Evolutionary conservation across 2,888 invertebrate species (phyloP).

Genomic region (Diaphora mendica): DNA sequence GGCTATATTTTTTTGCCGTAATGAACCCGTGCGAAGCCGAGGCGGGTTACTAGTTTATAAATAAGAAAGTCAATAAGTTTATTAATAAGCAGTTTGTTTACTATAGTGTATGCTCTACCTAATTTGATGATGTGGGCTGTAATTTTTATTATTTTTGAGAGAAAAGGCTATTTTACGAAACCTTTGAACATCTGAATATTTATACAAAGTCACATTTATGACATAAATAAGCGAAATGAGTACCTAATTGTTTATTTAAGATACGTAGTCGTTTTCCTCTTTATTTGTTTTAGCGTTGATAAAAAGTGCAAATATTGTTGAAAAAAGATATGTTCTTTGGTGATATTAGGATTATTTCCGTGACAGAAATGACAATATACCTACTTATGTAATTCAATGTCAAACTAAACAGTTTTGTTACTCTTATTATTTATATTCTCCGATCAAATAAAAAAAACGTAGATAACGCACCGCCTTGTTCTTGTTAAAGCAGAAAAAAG

Average conservation of each 20-base stretch:
- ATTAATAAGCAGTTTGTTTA: too few relatives aligned
- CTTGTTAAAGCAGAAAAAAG: too few relatives aligned
- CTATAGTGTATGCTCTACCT: too few relatives aligned
- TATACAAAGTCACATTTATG: not conserved
- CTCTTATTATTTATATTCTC: not conserved
- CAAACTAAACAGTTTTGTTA: not conserved
- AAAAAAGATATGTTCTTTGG: not conserved
- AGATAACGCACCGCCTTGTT: too few relatives aligned
- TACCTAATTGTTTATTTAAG: not conserved
- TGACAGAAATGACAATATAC: not conserved
- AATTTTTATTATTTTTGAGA: not conserved
- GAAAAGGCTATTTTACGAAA: not conserved
- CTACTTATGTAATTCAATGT: not conserved
- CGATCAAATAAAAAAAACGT: too few relatives aligned
- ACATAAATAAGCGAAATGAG: not conserved
- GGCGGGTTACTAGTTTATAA: too few relatives aligned
- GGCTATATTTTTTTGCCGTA: too few relatives aligned
- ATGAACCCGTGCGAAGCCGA: too few relatives aligned
- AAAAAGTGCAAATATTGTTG: conserved; percentile 1
- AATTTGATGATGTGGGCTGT: too few relatives aligned
- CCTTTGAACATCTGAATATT: not conserved
- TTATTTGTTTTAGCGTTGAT: not conserved
- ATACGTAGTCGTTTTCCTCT: not conserved
- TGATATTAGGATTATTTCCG: not conserved
- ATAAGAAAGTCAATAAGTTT: too few relatives aligned